Percentiles rank a stretch among this genome's conserved stretches.
These are phyloP conservation scores for Glaucomys volans DNA, from an alignment of 2,113 vertebrate genomes.

Conservation along the genomic window DNA sequence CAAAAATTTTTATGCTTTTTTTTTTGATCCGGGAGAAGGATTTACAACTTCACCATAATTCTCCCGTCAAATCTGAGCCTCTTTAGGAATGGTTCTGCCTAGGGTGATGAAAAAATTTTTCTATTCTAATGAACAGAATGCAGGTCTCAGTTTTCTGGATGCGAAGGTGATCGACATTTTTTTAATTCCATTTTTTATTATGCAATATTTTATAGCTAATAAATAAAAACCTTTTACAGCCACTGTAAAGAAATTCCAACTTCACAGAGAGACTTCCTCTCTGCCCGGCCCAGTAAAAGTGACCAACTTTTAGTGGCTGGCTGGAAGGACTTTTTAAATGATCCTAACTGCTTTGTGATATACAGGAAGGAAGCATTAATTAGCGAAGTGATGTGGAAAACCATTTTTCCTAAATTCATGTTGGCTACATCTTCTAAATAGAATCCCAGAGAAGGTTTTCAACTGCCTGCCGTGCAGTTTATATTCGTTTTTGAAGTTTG, in stretches of 20 bases:
- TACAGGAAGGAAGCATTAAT: neutral
- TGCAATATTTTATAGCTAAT: too few relatives aligned
- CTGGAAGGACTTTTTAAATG: neutral
- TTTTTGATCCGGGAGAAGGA: neutral
- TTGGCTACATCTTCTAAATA: neutral
- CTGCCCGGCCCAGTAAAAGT: neutral
- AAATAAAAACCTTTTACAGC: too few relatives aligned
- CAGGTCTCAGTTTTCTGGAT: neutral
- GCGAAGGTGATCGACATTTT: slow-evolving; percentile 16
- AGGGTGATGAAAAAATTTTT: neutral
- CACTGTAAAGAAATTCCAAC: too few relatives aligned
- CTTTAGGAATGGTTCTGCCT: slow-evolving; percentile 48
- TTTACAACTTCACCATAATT: slow-evolving; percentile 53
- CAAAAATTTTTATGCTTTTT: neutral
- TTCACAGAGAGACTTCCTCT: too few relatives aligned
- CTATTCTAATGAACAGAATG: slow-evolving; percentile 52
- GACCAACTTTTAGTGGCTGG: neutral
- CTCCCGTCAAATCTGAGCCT: neutral
- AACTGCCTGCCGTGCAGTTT: neutral
- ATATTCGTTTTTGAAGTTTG: neutral
- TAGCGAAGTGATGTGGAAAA: neutral
- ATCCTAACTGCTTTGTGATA: slow-evolving; percentile 18
- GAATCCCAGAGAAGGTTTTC: neutral
- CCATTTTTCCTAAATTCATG: neutral
- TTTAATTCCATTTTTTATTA: too few relatives aligned